Percentiles rank a stretch among this genome's conserved stretches.
Conservation (phyloP, 2,113 vertebrate species). For the Drymodes brunneopygia region DNA sequence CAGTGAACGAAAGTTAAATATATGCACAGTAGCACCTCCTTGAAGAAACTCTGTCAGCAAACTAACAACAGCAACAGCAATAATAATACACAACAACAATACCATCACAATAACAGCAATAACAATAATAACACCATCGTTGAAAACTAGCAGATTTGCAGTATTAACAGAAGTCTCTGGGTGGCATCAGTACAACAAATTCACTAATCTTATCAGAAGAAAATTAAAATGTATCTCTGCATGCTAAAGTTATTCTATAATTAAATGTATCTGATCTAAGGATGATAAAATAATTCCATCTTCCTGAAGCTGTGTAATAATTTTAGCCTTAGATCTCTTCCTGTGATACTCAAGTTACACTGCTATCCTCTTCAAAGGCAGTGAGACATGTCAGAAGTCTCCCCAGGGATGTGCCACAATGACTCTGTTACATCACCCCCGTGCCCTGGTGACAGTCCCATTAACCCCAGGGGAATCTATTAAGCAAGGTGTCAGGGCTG, state of each 20-base stretch:
- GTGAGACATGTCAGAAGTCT: background rate
- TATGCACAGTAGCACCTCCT: background rate
- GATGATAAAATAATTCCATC: background rate
- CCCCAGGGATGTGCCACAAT: background rate
- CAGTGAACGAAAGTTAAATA: background rate
- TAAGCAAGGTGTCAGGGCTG: background rate
- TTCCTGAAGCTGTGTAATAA: background rate
- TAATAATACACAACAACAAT: background rate
- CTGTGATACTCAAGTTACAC: background rate
- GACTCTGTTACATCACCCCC: conserved; percentile 23
- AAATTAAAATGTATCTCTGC: background rate
- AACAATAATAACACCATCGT: background rate
- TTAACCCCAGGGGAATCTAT: conserved; percentile 66
- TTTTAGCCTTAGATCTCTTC: background rate
- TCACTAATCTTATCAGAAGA: background rate
- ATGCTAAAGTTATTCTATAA: background rate
- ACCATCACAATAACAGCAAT: background rate
- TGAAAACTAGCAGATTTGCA: conserved; percentile 11
- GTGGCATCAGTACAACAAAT: background rate
- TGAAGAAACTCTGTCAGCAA: background rate
- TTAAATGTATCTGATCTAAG: background rate
- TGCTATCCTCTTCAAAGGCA: background rate
- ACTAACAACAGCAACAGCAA: background rate
- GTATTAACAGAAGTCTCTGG: conserved; percentile 33
- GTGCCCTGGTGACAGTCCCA: conserved; percentile 53